Evolutionary conservation across 1,140 invertebrate species (phyloP), one percentile per base, ranked within the genome.

Genomic region (Hycleus phaleratus): DNA sequence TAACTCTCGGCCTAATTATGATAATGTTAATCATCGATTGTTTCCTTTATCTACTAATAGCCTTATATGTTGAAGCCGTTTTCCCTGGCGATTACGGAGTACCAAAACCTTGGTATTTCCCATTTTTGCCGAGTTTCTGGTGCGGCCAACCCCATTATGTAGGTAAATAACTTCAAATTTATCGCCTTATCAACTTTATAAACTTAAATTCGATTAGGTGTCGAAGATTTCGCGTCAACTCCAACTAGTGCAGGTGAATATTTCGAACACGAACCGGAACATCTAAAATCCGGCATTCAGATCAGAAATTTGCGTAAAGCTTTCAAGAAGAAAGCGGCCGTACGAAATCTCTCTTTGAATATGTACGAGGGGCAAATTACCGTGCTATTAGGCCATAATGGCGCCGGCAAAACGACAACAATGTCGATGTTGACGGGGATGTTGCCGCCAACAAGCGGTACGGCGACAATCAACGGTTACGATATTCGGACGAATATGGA

Each of bases 381-480:
- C 0, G 79, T 88, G 38, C 72, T 95, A 10, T 72, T 95, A n/a
- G 91, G 91, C 0, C 90, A 87, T 66, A 91, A 85, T 59, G 83
- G 82, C 7, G 80, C 81, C 9, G 82, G 82, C 24, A 84, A 84
- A 70, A 90, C 87, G 0, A 89, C 88, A 48, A 82, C 85, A 62
- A 86, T 94, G 85, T 83, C 83, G 2, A 91, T 93, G 77, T 75
- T 93, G 3, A 92, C 89, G 53, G 87, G 86, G 79, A 73, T 71
- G 61, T 61, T 85, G 26, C 77, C 82, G 2, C 83, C 88, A 12
- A 82, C 82, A 0, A 77, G 74, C 47, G 89, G 89, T 6, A 84
- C 82, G 11, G 86, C 87, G 3, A 66, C 78, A 3, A 77, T 91
- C 1, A 83, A 85, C 68, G 85, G 84, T 40, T 79, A 78, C 68